Base-by-base conservation (phyloP, 2,797 vertebrate genomes). In the Bothrops alternatus region DNA sequence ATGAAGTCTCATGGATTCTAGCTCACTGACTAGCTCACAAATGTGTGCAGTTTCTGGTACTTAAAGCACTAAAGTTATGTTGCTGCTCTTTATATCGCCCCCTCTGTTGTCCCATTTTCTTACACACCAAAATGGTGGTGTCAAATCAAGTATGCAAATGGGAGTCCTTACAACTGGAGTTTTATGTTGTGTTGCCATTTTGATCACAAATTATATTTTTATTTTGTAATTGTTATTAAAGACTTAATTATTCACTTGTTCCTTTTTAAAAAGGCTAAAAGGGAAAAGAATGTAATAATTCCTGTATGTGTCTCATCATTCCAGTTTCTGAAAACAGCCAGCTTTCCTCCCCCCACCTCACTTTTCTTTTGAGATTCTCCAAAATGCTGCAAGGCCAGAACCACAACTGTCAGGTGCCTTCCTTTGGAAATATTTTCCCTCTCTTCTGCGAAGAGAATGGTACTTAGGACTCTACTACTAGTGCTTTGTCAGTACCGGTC, bases 401-500 rank as follows among this genome's bases (percentile, higher is more conserved):
- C 98, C 99, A 99, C 98, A 99, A 98, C 98, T 99, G 98, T 98
- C 97, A 98, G 98, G 98, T 99, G 98, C 99, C 98, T 99, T 99
- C 98, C 98, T 99, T 99, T 98, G 98, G 98, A 99, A 99, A 98
- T 98, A 97, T 96, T 98, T 98, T 98, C 99, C 97, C 97, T 99
- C 99, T 99, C 99, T 99, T 99, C 99, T 98, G 98, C 99, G 99
- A 99, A 99, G 99, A 99, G 99, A 98, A 98, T 97, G 99, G 98
- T 99, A 98, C 98, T 98, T 98, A 98, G 98, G 98, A 98, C 98
- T 98, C 98, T 98, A 98, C 98, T 98, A 97, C 98, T 98, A 98
- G 98, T 98, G 98, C 98, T 98, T 98, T 98, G 98, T 98, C 98
- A 98, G 98, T 98, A 98, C 98, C 98, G 97, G 98, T 98, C 98